phyloP scores from a whole-genome alignment of 2,113 vertebrate genomes.

The Plectropomus leopardus region DNA sequence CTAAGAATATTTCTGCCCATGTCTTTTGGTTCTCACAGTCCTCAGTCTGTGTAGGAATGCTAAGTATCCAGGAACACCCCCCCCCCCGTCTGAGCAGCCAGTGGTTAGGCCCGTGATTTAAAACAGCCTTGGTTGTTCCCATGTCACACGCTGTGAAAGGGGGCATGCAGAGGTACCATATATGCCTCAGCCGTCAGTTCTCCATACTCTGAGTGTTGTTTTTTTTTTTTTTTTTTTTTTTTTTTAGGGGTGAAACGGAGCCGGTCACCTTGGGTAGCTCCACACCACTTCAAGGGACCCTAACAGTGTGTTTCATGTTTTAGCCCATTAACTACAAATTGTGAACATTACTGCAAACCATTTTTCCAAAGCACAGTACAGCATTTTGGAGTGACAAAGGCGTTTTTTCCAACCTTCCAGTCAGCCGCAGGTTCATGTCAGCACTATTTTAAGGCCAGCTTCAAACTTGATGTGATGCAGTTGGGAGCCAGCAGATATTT shows the following conservation, averaged over 20 bases:
- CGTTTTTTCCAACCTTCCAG: slow-evolving; percentile 4
- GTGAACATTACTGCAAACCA: background rate
- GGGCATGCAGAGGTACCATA: slow-evolving; percentile 59
- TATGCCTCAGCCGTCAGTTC: slow-evolving; percentile 36
- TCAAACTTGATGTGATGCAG: background rate
- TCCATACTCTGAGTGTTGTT: no score
- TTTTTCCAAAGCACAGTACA: slow-evolving; percentile 9
- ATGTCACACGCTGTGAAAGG: slow-evolving; percentile 70
- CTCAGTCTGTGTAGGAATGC: slow-evolving; percentile 75
- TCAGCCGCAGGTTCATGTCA: background rate
- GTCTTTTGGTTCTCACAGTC: slow-evolving; percentile 80
- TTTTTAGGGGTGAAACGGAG: slow-evolving; percentile 19
- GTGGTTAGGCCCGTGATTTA: slow-evolving; percentile 75
- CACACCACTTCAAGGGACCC: slow-evolving; percentile 8
- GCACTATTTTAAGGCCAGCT: slow-evolving; percentile 1
- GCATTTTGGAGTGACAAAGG: slow-evolving; percentile 1
- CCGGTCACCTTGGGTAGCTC: slow-evolving; percentile 19
- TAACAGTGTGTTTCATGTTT: slow-evolving; percentile 17
- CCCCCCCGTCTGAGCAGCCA: slow-evolving; percentile 56
- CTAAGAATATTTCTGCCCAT: slow-evolving; percentile 62
- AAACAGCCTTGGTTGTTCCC: slow-evolving; percentile 76
- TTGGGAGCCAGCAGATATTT: background rate
- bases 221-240: slow-evolving; percentile 1
- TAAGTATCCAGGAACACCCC: slow-evolving; percentile 72
- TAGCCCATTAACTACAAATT: slow-evolving; percentile 32